Conservation (phyloP, 2,113 vertebrate genomes). For the Galemys pyrenaicus region DNA sequence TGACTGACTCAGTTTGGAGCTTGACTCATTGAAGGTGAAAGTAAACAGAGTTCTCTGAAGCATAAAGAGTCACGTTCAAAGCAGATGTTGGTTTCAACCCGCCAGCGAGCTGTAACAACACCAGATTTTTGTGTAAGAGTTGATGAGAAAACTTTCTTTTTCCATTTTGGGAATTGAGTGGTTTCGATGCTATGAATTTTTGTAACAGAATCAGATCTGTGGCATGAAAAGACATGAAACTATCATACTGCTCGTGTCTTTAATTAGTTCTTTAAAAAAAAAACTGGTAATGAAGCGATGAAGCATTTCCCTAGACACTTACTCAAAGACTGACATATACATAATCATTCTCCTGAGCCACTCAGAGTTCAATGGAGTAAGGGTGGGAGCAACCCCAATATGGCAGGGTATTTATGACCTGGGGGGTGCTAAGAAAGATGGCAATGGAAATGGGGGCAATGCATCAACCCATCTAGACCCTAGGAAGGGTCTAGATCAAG, state of each 20-base stretch:
- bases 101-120: background rate
- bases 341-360: background rate
- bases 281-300: background rate
- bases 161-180: background rate
- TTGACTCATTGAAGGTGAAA: background rate
- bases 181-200: background rate
- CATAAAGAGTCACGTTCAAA: background rate
- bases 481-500: background rate
- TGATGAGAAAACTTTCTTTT: background rate
- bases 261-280: background rate
- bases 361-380: background rate
- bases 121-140: background rate
- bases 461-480: background rate
- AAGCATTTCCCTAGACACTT: background rate
- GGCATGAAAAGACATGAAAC: background rate
- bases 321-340: background rate
- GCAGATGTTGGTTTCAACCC: background rate
- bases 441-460: rapidly evolving
- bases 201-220: background rate
- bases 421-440: background rate
- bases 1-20: background rate
- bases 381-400: background rate
- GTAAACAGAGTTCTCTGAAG: background rate
- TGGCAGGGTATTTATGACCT: rapidly evolving
- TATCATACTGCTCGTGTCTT: background rate